phyloP scores from a whole-genome alignment of 2,113 vertebrate genomes.

The Symphodus melops region DNA sequence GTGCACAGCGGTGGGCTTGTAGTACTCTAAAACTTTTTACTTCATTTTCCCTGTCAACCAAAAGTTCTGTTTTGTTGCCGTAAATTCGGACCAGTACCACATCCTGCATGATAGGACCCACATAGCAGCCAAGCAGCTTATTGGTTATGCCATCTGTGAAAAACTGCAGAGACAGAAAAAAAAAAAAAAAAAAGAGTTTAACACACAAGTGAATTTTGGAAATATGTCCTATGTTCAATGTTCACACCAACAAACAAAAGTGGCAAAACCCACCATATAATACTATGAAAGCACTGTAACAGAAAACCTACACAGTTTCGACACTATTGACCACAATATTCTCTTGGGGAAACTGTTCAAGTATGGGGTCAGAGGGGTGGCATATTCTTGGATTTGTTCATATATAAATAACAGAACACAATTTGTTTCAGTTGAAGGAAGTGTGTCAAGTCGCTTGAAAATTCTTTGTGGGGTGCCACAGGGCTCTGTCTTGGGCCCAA shows the following conservation, averaged over 20 bases:
- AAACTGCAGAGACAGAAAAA: slow-evolving; percentile 76
- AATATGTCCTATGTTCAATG: neutral
- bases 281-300: neutral
- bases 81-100: slow-evolving; percentile 97
- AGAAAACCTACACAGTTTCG: neutral
- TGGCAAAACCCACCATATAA: neutral
- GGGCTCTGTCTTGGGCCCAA: too few relatives aligned
- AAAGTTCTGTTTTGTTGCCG: slow-evolving; percentile 95
- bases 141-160: slow-evolving; percentile 99
- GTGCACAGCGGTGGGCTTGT: slow-evolving; percentile 93
- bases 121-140: slow-evolving; percentile 94
- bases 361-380: too few relatives aligned
- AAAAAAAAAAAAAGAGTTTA: neutral
- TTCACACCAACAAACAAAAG: neutral
- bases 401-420: too few relatives aligned
- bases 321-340: too few relatives aligned
- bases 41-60: slow-evolving; percentile 95
- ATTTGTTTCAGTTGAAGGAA: too few relatives aligned
- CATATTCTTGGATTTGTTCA: too few relatives aligned
- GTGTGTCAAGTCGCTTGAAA: too few relatives aligned
- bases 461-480: too few relatives aligned
- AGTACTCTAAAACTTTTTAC: slow-evolving; percentile 96
- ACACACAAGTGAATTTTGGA: neutral
- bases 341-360: too few relatives aligned
- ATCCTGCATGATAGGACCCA: slow-evolving; percentile 87